Evolutionary conservation across 2,888 invertebrate genomes (phyloP), one percentile per base, ranked within the genome.

Genomic region (Nomada lathburiana): DNA sequence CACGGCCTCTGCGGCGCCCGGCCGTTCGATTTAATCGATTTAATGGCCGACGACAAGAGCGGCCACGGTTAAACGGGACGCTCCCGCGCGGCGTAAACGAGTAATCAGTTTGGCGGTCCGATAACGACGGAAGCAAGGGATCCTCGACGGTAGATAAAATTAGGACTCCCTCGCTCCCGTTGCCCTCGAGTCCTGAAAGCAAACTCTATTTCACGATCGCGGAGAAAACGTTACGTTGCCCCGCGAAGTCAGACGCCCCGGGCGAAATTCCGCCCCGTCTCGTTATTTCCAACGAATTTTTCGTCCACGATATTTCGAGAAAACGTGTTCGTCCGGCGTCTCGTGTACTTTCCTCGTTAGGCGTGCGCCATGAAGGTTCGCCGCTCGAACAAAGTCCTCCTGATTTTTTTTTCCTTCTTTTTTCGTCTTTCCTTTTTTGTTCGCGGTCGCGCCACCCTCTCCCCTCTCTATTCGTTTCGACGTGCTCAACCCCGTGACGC

Each of bases 31-130:
- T 73, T 62, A 76, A 82, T 82, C 82, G 86, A 86, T 85, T 86
- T 88, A 90, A 88, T 88, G 82, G 81, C 79, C 83, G 87, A 86
- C 86, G 87, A 89, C 89, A 88, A 88, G 36, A 7, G 82, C 74
- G 75, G 80, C 82, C 83, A 81, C 84, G 80, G 78, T 84, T 87
- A 76, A 72, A 79, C 73, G 79, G 47, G 72, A 44, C 29, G 76
- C 80, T 70, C 71, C 84, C 83, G 36, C 68, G 57, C 80, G 47
- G 64, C 64, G 75, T 72, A 71, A 88, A 87, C 82, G 64, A 80
- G 64, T 86, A 87, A 87, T 87, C 84, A 86, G 82, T 72, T 79
- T 67, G 69, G 62, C 59, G 75, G 57, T 9, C 36, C 68, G 84
- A 87, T 86, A 82, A 88, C 82, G 76, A 53, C 71, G 57, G 76